phyloP scores from a whole-genome alignment of 2,797 vertebrate genomes.

The Carcharodon carcharias region DNA sequence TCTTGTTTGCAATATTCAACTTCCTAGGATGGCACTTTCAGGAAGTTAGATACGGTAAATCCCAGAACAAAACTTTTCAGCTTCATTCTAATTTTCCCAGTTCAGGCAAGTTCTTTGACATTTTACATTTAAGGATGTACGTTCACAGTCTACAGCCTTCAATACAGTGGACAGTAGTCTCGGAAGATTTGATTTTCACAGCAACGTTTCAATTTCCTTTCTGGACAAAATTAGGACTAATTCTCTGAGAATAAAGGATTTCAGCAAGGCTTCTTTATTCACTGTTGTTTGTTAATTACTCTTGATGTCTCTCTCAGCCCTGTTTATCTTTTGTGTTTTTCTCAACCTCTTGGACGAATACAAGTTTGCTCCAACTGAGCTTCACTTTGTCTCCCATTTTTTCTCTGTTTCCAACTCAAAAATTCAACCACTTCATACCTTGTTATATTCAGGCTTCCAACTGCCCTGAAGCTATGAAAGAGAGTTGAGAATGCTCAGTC shows the following conservation, averaged over 20 bases:
- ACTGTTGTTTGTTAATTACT: neutral
- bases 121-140: neutral
- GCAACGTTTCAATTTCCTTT: neutral
- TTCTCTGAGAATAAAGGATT: neutral
- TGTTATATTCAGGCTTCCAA: neutral
- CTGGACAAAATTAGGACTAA: neutral
- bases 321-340: neutral
- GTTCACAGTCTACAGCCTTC: neutral
- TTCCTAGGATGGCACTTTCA: neutral
- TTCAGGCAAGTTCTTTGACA: neutral
- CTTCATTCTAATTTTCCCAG: neutral
- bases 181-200: neutral
- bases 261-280: neutral
- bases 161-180: neutral
- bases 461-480: neutral
- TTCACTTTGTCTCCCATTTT: neutral
- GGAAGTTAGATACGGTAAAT: neutral
- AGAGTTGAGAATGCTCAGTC: neutral
- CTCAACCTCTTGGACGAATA: neutral
- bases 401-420: neutral
- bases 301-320: neutral
- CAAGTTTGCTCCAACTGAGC: neutral
- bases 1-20: neutral
- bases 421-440: conserved; percentile 1
- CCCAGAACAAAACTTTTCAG: neutral